Base-by-base conservation (phyloP, 2,113 vertebrate genomes). In the Ciconia stormi region DNA sequence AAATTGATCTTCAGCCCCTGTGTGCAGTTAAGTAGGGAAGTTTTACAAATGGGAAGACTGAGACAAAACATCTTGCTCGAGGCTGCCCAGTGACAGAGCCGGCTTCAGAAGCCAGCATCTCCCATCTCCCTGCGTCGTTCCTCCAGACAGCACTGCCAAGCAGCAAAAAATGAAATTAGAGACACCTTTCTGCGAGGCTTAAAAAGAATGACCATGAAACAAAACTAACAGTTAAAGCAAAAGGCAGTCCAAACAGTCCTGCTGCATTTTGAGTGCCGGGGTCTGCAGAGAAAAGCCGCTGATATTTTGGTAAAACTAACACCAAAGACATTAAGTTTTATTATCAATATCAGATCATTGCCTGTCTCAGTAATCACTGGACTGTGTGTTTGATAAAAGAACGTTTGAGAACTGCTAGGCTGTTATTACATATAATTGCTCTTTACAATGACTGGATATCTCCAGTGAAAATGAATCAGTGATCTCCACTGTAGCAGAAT, bases 401-500 rank as follows among this genome's bases (percentile, higher is more conserved):
- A 93, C 17, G 38, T 91, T 96, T 90, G 92, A 92, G 95, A 97
- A 93, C 93, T 67, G 87, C 82, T 79, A 97, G 84, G 79, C 93
- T 98, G 90, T 97, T 97, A 97, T 97, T 98, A 97, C 94, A 95
- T 93, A 7, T 96, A 97, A 98, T 97, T 97, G 96, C 89, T 93
- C 93, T 97, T 97, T 97, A 97, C 87, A 97, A 96, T 97, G 93
- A 63, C 96, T 97, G 82, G 74, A 34, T 97, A 70, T 96, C 91
- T 90, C 83, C 69, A n/a, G 90, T 89, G 94, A 97, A 97, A 98
- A 98, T 95, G 94, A 97, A 97, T 95, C 74, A 34, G 95, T 92
- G 93, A 87, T 98, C 77, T 69, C 94, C 89, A 94, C 90, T 91
- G 89, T 84, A 95, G 95, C 95, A 96, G 95, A 98, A 98, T 97